Conservation (phyloP, 2,888 invertebrate genomes). For the Philhelius pedissequus region DNA sequence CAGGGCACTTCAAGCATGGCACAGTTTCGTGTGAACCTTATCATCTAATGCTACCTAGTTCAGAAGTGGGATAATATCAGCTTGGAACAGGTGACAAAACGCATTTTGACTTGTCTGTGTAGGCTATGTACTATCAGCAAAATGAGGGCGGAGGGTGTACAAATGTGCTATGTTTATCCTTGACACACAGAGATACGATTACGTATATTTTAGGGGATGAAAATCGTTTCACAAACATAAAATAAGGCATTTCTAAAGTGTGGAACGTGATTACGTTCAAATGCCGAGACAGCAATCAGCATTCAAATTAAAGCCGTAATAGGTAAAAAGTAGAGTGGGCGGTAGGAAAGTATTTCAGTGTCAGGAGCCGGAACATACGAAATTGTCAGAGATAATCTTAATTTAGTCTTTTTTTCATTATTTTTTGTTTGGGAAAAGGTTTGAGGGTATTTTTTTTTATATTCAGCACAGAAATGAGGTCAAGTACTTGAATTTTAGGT, state of each 20-base stretch:
- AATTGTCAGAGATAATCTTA: constrained; percentile 10
- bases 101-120: constrained; percentile 27
- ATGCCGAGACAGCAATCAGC: constrained; percentile 64
- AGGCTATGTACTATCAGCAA: background rate
- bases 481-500: background rate
- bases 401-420: constrained; percentile 1
- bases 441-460: background rate
- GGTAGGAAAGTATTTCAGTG: background rate
- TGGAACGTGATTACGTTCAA: constrained; percentile 59
- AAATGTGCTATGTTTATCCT: constrained; percentile 17
- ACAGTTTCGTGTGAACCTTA: constrained; percentile 22
- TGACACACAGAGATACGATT: constrained; percentile 8
- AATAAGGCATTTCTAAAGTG: constrained; percentile 17
- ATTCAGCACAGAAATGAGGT: background rate
- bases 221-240: constrained; percentile 15
- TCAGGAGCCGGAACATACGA: constrained; percentile 14
- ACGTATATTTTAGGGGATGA: background rate
- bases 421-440: background rate
- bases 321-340: background rate
- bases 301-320: constrained; percentile 64
- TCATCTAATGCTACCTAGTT: constrained; percentile 7
- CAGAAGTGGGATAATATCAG: constrained; percentile 43
- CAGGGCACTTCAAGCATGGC: background rate
- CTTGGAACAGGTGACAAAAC: constrained; percentile 50
- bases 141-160: background rate